Percentiles rank a stretch among this genome's conserved stretches.
Conservation (phyloP, 2,797 vertebrate genomes). For the Poeciliopsis paucimaculata region DNA sequence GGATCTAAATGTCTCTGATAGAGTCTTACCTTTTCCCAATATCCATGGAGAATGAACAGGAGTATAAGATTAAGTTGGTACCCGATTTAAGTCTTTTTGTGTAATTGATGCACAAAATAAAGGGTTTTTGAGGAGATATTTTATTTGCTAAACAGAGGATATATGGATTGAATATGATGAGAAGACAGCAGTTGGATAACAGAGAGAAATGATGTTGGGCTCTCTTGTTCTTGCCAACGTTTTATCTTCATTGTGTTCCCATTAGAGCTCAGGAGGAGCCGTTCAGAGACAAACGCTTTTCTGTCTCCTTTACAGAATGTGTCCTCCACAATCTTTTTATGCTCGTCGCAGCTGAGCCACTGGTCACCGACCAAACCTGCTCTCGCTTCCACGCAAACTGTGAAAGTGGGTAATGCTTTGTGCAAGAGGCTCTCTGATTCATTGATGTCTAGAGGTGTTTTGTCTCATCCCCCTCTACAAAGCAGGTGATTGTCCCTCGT, state of each 20-base stretch:
- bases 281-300: constrained; percentile 66
- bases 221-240: constrained; percentile 49
- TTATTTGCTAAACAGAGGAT: constrained; percentile 19
- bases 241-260: constrained; percentile 68
- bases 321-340: constrained; percentile 57
- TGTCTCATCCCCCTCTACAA: constrained; percentile 44
- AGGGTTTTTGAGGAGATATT: neutral
- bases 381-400: constrained; percentile 33
- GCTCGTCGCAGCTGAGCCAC: constrained; percentile 40
- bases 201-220: constrained; percentile 61
- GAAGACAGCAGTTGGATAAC: constrained; percentile 76
- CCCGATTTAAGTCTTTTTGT: neutral
- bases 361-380: constrained; percentile 48
- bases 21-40: neutral
- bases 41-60: neutral
- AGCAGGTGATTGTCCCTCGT: constrained; percentile 68
- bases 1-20: neutral
- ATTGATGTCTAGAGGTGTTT: constrained; percentile 51
- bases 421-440: constrained; percentile 50
- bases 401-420: constrained; percentile 50
- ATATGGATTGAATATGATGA: constrained; percentile 51
- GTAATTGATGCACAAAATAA: neutral
- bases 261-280: constrained; percentile 40
- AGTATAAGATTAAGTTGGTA: neutral
- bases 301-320: constrained; percentile 49